Base-by-base conservation (phyloP, 2,888 invertebrate species). In the Monochamus alternatus region DNA sequence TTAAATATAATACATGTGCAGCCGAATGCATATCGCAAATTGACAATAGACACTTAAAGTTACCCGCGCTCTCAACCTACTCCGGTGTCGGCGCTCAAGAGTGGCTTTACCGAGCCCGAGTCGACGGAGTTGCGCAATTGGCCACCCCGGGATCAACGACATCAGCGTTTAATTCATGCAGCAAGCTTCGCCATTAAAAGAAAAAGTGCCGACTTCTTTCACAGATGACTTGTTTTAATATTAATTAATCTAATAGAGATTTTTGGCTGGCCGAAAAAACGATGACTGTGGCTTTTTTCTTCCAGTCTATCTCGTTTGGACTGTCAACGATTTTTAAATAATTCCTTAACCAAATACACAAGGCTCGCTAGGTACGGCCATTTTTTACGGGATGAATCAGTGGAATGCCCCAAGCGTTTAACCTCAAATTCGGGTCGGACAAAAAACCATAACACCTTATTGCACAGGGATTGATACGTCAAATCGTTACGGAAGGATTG, bases 211-310 rank as follows among this genome's bases (percentile, higher is more conserved):
- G 76, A 76, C 76, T 74, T 69, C 69, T 76, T 76, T 74, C 55
- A 76, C 74, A 74, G 73, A 68, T 69, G 68, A 76, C 74, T 76
- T 76, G 74, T 76, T 76, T 62, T 52, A 74, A 66, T 76, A 76
- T 76, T 76, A 76, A 76, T 76, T 76, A 74, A 69, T 74, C 70
- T 76, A 76, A 76, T 76, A 76, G 65, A 76, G 76, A 69, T 67
- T 73, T 76, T 76, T 74, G 67, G 64, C 64, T 60, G 12, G 43
- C 44, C 14, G 12, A 64, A 64, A 70, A 64, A 65, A 75, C 14
- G 67, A 73, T 73, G 73, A 73, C 68, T 44, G 12, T 68, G 68
- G 38, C 58, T 59, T 68, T 68, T 59, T 59, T 32, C 32, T 3
- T 22, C 52, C 22, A 22, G 72, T 72, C 58, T 38, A 58, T 38